These are phyloP conservation scores for Eumaeus atala DNA, from an alignment of 1,140 invertebrate species.

Conservation along the genomic window DNA sequence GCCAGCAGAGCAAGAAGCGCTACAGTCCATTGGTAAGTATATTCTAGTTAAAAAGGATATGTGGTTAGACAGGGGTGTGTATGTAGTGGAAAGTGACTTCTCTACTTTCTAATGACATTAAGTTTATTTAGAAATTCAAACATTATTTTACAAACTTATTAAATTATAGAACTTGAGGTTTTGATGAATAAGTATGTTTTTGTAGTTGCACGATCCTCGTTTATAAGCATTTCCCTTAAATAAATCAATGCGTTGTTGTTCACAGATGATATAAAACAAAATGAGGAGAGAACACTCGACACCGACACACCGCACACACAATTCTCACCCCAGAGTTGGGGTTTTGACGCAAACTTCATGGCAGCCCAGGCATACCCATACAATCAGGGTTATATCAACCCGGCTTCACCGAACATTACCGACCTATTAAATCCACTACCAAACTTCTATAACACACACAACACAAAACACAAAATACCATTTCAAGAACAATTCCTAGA, in stretches of 20 bases:
- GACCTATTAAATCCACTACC: conserved; percentile 35
- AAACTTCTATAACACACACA: conserved; percentile 26
- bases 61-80: too few species aligned
- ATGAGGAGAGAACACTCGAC: conserved; percentile 53
- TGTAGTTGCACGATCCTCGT: too few species aligned
- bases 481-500: conserved; percentile 53
- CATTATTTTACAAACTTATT: too few species aligned
- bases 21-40: conserved; percentile 60
- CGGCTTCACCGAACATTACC: conserved; percentile 43
- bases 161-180: too few species aligned
- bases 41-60: too few species aligned
- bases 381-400: conserved; percentile 35
- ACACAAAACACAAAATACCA: conserved; percentile 30
- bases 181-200: too few species aligned
- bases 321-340: conserved; percentile 62
- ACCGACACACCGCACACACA: conserved; percentile 59
- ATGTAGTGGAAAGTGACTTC: too few species aligned
- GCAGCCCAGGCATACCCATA: conserved; percentile 39
- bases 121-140: too few species aligned
- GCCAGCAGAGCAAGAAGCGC: conserved; percentile 53
- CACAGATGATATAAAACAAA: conserved; percentile 47
- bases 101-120: too few species aligned
- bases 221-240: too few species aligned
- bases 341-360: conserved; percentile 52
- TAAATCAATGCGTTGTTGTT: conserved; percentile 19